These are phyloP conservation scores for Leucania comma DNA, from an alignment of 2,888 invertebrate genomes.

Conservation along the genomic window DNA sequence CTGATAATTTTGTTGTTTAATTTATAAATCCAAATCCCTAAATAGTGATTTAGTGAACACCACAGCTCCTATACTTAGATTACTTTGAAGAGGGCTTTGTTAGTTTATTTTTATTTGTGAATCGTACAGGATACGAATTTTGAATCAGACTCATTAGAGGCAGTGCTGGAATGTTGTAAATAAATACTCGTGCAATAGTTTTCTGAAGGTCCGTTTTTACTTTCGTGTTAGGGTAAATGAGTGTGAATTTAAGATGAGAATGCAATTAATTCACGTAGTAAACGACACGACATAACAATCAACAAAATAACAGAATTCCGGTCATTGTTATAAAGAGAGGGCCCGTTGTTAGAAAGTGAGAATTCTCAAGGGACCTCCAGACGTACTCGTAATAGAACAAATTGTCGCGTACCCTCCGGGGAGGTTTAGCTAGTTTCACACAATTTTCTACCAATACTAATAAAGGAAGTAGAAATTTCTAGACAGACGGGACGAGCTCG, in stretches of 20 bases:
- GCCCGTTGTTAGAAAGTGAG: slow-evolving; percentile 59
- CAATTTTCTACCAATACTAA: slow-evolving; percentile 53
- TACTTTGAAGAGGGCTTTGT: slow-evolving; percentile 20
- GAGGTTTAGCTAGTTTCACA: slow-evolving; percentile 65
- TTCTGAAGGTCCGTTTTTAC: background rate
- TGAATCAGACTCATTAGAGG: slow-evolving; percentile 3
- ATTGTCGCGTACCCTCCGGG: slow-evolving; percentile 62
- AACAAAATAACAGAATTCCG: slow-evolving; percentile 43
- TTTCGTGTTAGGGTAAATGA: slow-evolving; percentile 15
- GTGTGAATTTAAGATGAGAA: slow-evolving; percentile 30
- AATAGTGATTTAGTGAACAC: too few species aligned
- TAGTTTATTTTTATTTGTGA: slow-evolving; percentile 32
- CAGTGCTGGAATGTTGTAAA: background rate
- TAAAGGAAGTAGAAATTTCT: slow-evolving; percentile 57
- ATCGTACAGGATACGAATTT: slow-evolving; percentile 36
- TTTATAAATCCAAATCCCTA: too few species aligned
- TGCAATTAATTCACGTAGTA: slow-evolving; percentile 41
- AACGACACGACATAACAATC: slow-evolving; percentile 34
- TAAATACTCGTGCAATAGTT: background rate
- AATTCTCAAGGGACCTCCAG: slow-evolving; percentile 49
- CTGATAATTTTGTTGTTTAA: too few species aligned
- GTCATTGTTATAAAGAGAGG: slow-evolving; percentile 46
- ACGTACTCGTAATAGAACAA: slow-evolving; percentile 61
- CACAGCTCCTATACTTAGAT: slow-evolving; percentile 50
- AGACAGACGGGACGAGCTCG: slow-evolving; percentile 12